Evolutionary conservation across 2,113 vertebrate species (phyloP), one percentile per base, ranked within the genome.

Genomic region (Onychorhynchus coronatus): DNA sequence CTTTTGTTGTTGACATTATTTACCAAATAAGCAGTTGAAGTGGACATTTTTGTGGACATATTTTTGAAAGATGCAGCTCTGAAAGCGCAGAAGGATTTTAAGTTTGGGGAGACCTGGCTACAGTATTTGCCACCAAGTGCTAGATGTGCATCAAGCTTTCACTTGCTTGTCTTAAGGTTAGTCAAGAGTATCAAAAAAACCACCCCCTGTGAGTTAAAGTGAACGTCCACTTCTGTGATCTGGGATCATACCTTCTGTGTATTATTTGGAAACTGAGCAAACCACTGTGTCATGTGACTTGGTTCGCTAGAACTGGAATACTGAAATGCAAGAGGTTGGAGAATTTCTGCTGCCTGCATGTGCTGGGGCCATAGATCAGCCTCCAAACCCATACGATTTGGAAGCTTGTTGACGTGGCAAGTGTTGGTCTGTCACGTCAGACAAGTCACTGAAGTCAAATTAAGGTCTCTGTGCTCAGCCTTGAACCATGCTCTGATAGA

Each of bases 261-360:
- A 4, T 49, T 39, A 11, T 39, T 61, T 73, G 46, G 82, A 74
- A 88, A 62, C 18, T 0, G 3, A 73, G 23, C 68, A n/a, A 2
- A n/a, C 12, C 5, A 2, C 37, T 46, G 11, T 27, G 33, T 74
- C 15, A 4, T 33, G 62, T 77, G 87, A 55, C 24, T 66, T 21
- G 3, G 33, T 35, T 83, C 42, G 35, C 33, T 15, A 25, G 62
- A 74, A 52, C 61, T 62, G 44, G 21, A 4, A 41, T 15, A 31
- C 1, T 56, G 83, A 81, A 88, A 73, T 55, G 15, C 6, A 80
- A 25, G 63, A 14, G 23, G 68, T 50, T 88, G 35, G 5, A 39
- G 14, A 35, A 28, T 44, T 81, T 61, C 15, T 11, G 25, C 66
- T 24, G 3, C 31, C 9, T 77, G 46, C 1, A 0, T 49, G 0